Conservation (phyloP, 2,888 invertebrate species). For the Xanthia icteritia region DNA sequence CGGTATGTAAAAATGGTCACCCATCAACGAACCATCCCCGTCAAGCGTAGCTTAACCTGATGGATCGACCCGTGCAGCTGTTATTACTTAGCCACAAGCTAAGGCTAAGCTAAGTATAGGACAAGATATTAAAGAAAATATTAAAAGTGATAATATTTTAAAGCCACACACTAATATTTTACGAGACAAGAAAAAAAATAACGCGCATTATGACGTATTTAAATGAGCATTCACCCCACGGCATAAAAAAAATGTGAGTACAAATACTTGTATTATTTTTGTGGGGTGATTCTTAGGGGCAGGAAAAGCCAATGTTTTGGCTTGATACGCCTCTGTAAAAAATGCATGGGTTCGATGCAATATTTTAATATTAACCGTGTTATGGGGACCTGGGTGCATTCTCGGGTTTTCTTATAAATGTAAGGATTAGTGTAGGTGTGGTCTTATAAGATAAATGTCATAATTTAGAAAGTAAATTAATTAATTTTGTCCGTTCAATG, state of each 20-base stretch:
- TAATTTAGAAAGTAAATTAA: not conserved
- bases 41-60: no score
- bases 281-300: constrained; percentile 81
- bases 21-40: no score
- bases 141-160: constrained; percentile 54
- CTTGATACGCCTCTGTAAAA: constrained; percentile 81
- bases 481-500: not conserved
- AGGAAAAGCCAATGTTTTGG: constrained; percentile 88
- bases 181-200: constrained; percentile 67
- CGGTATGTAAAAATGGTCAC: no score
- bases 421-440: constrained; percentile 72
- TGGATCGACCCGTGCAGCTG: no score
- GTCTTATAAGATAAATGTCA: constrained; percentile 23
- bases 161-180: constrained; percentile 62
- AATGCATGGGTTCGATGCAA: constrained; percentile 87
- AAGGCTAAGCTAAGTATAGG: no score
- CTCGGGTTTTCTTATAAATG: constrained; percentile 73
- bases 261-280: constrained; percentile 89
- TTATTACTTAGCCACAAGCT: no score
- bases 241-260: constrained; percentile 83
- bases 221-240: constrained; percentile 80
- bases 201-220: constrained; percentile 78
- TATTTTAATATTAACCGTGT: constrained; percentile 90
- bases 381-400: constrained; percentile 86
- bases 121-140: constrained; percentile 25